phyloP scores from a whole-genome alignment of 2,113 vertebrate species.

The Mus pahari region DNA sequence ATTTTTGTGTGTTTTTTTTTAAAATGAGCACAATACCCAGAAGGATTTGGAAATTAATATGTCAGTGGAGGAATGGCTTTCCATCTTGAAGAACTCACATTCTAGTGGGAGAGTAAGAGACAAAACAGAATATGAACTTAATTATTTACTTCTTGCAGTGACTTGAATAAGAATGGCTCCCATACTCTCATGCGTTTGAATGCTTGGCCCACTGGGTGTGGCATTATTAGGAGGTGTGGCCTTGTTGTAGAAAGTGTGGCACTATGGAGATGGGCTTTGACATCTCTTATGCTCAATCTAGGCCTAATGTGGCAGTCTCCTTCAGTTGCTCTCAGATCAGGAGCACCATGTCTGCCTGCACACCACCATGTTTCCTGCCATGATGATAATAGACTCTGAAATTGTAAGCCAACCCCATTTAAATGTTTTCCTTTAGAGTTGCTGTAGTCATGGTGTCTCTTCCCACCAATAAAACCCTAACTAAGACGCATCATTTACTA shows the following conservation, averaged over 20 bases:
- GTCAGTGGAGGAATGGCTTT: background rate
- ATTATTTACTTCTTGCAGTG: conserved; percentile 23
- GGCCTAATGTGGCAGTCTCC: background rate
- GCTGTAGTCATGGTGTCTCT: background rate
- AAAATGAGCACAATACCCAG: background rate
- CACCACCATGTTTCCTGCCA: too few relatives aligned
- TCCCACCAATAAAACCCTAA: background rate
- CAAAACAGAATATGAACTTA: background rate
- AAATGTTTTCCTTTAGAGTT: too few relatives aligned
- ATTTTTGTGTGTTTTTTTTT: background rate
- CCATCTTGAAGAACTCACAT: background rate
- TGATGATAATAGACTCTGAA: too few relatives aligned
- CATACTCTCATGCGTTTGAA: background rate
- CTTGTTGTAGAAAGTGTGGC: background rate
- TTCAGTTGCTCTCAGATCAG: background rate
- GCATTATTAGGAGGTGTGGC: background rate
- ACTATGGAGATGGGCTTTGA: background rate
- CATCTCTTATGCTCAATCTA: background rate
- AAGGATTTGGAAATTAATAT: background rate
- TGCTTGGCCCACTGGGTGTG: background rate
- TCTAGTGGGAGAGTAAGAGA: background rate
- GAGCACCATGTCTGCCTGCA: too few relatives aligned
- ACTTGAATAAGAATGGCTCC: background rate
- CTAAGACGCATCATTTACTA: background rate
- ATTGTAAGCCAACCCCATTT: too few relatives aligned